Evolutionary conservation across 2,797 vertebrate species (phyloP).

Genomic region (Sebastes minor): DNA sequence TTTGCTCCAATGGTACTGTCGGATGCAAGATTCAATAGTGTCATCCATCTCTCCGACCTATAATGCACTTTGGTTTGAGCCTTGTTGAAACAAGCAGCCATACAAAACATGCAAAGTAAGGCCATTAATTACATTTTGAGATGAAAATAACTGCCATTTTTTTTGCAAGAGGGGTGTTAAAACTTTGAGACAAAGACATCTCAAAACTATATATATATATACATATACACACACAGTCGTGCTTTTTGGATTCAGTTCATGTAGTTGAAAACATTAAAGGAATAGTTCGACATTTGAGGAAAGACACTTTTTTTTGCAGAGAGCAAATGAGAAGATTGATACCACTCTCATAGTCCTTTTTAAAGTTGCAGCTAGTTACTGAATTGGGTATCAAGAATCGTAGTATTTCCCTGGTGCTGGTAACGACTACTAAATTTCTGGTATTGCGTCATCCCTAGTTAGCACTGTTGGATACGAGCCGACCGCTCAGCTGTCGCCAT

Average conservation of each 20-base stretch:
- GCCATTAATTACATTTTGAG: background rate
- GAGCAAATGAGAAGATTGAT: background rate
- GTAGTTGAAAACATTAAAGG: background rate
- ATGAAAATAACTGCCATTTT: background rate
- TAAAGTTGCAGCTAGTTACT: too few species aligned
- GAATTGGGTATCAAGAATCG: too few species aligned
- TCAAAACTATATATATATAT: too few species aligned
- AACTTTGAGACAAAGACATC: background rate
- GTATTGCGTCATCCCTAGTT: too few species aligned
- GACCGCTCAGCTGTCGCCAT: too few species aligned
- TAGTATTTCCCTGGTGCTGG: too few species aligned
- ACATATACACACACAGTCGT: too few species aligned
- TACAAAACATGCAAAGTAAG: too few species aligned
- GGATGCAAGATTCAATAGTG: slow-evolving; percentile 18
- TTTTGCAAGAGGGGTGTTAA: background rate
- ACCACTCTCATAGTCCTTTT: background rate
- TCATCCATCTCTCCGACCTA: background rate
- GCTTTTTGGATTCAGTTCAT: background rate
- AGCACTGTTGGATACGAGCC: too few species aligned
- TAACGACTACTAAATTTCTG: too few species aligned
- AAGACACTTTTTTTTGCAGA: background rate
- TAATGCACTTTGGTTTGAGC: background rate
- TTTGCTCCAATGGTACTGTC: slow-evolving; percentile 49
- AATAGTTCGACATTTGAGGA: background rate
- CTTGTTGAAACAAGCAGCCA: background rate